Evolutionary conservation across 2,113 vertebrate species (phyloP).

Genomic region (Lathamus discolor): DNA sequence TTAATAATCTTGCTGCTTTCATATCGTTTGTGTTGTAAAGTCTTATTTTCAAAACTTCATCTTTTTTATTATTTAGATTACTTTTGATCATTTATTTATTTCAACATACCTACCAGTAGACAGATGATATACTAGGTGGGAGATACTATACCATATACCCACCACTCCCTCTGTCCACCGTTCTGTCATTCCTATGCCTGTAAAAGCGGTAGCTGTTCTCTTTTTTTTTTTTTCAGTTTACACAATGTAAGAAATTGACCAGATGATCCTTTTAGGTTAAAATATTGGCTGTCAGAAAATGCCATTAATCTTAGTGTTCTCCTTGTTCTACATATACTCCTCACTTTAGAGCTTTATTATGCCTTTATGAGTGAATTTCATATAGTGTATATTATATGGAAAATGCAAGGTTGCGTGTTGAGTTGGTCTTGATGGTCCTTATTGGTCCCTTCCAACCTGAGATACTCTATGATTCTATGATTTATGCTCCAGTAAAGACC

Average conservation of each 20-base stretch:
- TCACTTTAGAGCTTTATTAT: not conserved
- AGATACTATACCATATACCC: not conserved
- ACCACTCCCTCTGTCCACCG: not conserved
- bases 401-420: not conserved
- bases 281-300: not conserved
- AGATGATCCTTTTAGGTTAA: not conserved
- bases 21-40: constrained; percentile 43
- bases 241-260: not conserved
- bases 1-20: constrained; percentile 65
- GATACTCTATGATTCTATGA: not conserved
- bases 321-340: not conserved
- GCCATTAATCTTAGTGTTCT: not conserved
- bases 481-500: not conserved
- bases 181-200: not conserved
- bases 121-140: constrained; percentile 40
- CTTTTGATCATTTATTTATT: constrained; percentile 77
- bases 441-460: not conserved
- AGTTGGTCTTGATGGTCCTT: not conserved
- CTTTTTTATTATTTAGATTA: constrained; percentile 36
- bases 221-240: constrained; percentile 20
- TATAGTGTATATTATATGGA: not conserved
- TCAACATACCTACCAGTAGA: constrained; percentile 22
- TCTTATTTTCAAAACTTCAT: constrained; percentile 46
- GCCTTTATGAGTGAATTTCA: not conserved
- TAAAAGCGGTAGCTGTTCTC: not conserved